Percentiles rank a stretch among this genome's conserved stretches.
Conservation (phyloP, 2,888 invertebrate species). For the Chouioia cunea region DNA sequence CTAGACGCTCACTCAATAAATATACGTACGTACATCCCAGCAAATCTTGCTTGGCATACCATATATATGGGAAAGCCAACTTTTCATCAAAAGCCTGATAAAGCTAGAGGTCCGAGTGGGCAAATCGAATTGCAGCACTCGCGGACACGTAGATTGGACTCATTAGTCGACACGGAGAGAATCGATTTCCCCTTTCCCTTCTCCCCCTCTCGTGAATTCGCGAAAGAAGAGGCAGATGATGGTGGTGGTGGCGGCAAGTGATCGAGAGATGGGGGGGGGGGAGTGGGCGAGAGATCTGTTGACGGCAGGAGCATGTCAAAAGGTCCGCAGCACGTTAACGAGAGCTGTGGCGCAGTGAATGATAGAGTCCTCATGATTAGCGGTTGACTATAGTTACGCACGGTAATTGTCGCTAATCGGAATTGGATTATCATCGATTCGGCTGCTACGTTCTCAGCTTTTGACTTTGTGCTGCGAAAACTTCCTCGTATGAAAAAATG, state of each 20-base stretch:
- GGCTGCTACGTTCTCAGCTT: no score
- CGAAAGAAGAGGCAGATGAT: slow-evolving; percentile 17
- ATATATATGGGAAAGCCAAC: not conserved
- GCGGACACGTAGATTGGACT: slow-evolving; percentile 25
- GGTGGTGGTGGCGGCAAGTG: not conserved
- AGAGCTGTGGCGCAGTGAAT: not conserved
- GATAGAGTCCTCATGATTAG: slow-evolving; percentile 57
- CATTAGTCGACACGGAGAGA: slow-evolving; percentile 28
- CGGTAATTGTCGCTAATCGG: slow-evolving; percentile 59
- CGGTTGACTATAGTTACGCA: slow-evolving; percentile 57
- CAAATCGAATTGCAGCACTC: slow-evolving; percentile 22
- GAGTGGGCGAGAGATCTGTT: slow-evolving; percentile 1
- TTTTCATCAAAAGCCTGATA: slow-evolving; percentile 11
- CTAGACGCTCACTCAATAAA: no score
- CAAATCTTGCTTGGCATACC: no score
- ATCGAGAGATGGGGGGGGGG: slow-evolving; percentile 8
- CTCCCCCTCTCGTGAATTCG: not conserved
- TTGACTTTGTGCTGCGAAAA: no score
- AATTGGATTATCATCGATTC: slow-evolving; percentile 58
- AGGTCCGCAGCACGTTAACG: slow-evolving; percentile 7
- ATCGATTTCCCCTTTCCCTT: slow-evolving; percentile 21
- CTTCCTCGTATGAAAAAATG: no score
- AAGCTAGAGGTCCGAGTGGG: not conserved
- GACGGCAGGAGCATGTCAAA: slow-evolving; percentile 8
- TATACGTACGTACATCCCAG: no score